phyloP scores from a whole-genome alignment of 2,797 vertebrate species.

The Platalea minor region DNA sequence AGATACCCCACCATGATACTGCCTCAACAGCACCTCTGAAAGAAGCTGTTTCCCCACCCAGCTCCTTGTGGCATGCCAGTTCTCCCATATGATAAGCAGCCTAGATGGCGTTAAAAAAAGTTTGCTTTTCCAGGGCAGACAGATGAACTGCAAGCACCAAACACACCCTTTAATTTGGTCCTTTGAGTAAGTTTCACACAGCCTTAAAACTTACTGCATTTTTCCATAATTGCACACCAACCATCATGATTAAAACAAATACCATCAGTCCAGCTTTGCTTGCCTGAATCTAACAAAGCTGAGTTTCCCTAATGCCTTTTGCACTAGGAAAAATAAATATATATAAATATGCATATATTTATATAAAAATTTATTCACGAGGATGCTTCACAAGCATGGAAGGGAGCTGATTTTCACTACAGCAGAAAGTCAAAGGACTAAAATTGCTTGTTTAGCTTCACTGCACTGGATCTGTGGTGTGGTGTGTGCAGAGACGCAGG shows the following conservation, averaged over 20 bases:
- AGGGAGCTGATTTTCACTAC: background rate
- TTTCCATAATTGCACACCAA: background rate
- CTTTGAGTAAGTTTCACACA: background rate
- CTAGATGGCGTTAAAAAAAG: no score
- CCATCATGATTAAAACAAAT: background rate
- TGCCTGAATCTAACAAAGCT: background rate
- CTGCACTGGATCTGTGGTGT: background rate
- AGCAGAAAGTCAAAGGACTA: background rate
- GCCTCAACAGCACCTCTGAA: background rate
- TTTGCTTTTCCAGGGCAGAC: background rate
- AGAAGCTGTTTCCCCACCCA: background rate
- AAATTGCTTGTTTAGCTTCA: background rate
- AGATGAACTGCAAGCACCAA: background rate
- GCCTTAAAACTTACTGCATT: background rate
- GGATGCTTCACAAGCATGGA: background rate
- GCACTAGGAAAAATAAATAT: background rate
- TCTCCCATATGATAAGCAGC: background rate
- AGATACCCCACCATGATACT: background rate
- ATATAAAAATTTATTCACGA: background rate
- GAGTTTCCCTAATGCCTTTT: background rate
- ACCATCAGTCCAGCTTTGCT: background rate
- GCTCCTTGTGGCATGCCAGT: background rate
- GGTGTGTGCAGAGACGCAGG: background rate
- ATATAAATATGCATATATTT: background rate
- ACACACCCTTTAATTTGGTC: background rate